phyloP scores from a whole-genome alignment of 2,888 invertebrate species.

The Tribolium freemani region DNA sequence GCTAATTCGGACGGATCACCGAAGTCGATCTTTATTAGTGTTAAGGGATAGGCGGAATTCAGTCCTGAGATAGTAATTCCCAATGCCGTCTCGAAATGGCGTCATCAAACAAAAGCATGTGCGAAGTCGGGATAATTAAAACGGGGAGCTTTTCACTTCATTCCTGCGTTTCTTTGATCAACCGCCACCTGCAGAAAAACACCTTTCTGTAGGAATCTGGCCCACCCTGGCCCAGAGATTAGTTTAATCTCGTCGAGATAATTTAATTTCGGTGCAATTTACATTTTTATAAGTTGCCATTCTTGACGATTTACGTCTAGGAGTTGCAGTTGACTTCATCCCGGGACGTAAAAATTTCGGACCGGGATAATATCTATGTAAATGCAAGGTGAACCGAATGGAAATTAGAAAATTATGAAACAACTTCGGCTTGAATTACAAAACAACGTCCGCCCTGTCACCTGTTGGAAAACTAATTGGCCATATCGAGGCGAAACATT shows the following conservation, averaged over 20 bases:
- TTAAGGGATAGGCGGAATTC: conserved; percentile 56
- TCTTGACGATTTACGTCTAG: conserved; percentile 39
- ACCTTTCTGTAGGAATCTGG: neutral
- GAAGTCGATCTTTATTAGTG: conserved; percentile 57
- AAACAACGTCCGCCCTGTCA: conserved; percentile 46
- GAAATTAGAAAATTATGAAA: conserved; percentile 55
- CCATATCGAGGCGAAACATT: conserved; percentile 15
- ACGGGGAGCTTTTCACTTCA: conserved; percentile 54
- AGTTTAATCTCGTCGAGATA: conserved; percentile 23
- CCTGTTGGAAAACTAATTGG: conserved; percentile 46
- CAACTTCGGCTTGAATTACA: conserved; percentile 36
- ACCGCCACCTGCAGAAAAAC: neutral
- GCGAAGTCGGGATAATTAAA: conserved; percentile 64
- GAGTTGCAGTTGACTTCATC: conserved; percentile 40
- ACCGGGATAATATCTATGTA: conserved; percentile 57
- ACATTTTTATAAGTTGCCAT: conserved; percentile 52
- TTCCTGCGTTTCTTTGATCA: conserved; percentile 43
- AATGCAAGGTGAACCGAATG: conserved; percentile 52
- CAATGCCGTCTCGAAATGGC: conserved; percentile 58
- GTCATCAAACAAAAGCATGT: conserved; percentile 64
- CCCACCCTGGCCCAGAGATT: conserved; percentile 4
- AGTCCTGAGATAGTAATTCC: conserved; percentile 53
- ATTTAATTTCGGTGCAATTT: conserved; percentile 53
- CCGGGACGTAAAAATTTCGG: conserved; percentile 51
- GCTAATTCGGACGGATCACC: conserved; percentile 57